Evolutionary conservation across 2,113 vertebrate species (phyloP).

Genomic region (Ptyas mucosa): DNA sequence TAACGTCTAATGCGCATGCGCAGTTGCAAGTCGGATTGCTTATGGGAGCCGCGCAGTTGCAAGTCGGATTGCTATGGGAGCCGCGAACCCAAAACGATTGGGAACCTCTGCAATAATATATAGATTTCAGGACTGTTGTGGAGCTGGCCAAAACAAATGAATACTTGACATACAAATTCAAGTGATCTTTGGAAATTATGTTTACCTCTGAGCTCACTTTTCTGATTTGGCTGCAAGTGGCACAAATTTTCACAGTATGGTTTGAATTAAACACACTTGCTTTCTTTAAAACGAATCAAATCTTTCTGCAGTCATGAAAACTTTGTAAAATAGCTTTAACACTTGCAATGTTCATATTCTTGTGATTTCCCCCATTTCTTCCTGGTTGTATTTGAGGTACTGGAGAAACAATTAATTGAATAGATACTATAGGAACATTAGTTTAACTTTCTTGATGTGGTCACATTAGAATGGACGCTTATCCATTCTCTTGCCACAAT

Average conservation of each 20-base stretch:
- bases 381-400: not conserved
- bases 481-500: not conserved
- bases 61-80: too few species aligned
- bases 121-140: not conserved
- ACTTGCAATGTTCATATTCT: not conserved
- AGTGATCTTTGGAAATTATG: constrained; percentile 3
- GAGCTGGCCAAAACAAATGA: constrained; percentile 24
- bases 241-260: not conserved
- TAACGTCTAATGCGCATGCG: too few species aligned
- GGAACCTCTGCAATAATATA: not conserved
- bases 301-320: not conserved
- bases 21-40: too few species aligned
- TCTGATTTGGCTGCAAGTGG: constrained; percentile 26
- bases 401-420: not conserved
- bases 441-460: not conserved
- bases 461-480: not conserved
- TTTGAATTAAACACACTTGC: constrained; percentile 1
- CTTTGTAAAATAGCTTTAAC: not conserved
- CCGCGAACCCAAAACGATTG: too few species aligned
- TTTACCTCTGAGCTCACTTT: constrained; percentile 5
- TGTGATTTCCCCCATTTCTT: not conserved
- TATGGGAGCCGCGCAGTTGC: too few species aligned
- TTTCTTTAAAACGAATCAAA: constrained; percentile 31
- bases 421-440: not conserved
- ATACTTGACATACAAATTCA: not conserved